phyloP scores from a whole-genome alignment of 2,113 vertebrate species.

The Craseonycteris thonglongyai region DNA sequence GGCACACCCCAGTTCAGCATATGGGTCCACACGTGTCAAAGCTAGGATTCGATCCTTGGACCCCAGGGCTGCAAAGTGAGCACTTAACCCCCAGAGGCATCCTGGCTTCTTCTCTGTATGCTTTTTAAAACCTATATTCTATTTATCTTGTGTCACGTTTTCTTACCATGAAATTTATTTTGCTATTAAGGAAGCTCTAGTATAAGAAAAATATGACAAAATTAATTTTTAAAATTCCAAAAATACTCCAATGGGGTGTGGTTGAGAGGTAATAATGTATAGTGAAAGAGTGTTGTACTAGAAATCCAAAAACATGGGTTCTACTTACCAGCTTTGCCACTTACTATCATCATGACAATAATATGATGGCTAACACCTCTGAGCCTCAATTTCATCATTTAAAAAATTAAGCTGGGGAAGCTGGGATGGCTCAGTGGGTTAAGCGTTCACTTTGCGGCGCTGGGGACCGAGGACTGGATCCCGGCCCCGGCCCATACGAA shows the following conservation, averaged over 20 bases:
- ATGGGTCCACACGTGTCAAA: no score
- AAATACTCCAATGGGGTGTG: not conserved
- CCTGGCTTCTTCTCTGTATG: no score
- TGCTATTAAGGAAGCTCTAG: not conserved
- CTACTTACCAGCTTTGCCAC: not conserved
- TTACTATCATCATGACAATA: not conserved
- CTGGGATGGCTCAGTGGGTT: no score
- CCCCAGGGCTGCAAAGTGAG: no score
- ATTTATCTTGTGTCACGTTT: conserved; percentile 46
- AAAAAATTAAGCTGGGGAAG: not conserved
- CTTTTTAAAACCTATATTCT: conserved; percentile 42
- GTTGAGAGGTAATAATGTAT: not conserved
- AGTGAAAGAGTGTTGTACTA: not conserved
- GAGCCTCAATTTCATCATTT: not conserved
- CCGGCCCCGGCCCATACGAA: no score
- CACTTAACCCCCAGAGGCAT: no score
- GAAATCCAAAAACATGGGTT: not conserved
- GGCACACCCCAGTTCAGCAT: no score
- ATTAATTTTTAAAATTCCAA: not conserved
- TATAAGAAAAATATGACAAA: not conserved
- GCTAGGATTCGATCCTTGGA: no score
- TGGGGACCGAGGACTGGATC: no score
- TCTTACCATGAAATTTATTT: conserved; percentile 45
- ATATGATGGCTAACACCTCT: not conserved
- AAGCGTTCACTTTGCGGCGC: no score